Evolutionary conservation across 2,113 vertebrate species (phyloP).

Genomic region (Sialia sialis): DNA sequence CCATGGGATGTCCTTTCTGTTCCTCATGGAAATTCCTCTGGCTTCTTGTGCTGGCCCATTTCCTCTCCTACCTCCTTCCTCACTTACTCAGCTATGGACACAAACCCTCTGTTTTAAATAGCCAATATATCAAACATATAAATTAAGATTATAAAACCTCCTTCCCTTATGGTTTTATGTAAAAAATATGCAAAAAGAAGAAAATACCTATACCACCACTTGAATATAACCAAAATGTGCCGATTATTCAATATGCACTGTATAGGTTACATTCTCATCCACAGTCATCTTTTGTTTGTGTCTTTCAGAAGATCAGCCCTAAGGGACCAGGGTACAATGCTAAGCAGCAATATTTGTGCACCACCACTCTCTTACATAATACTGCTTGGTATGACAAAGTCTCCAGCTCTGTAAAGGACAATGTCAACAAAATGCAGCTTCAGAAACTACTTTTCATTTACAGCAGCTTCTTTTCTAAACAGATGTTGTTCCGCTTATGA

Average conservation of each 20-base stretch:
- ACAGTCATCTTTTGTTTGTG: not conserved
- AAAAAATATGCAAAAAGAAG: not conserved
- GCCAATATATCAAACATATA: not conserved
- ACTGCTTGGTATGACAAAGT: not conserved
- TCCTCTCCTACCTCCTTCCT: not conserved
- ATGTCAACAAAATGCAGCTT: not conserved
- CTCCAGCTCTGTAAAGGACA: not conserved
- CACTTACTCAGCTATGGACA: not conserved
- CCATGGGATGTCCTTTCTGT: not conserved
- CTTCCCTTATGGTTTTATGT: not conserved
- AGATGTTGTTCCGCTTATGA: not conserved
- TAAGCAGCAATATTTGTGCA: not conserved
- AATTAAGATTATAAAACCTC: not conserved
- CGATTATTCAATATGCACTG: not conserved
- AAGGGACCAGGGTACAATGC: not conserved
- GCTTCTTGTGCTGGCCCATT: not conserved
- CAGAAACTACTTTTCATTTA: not conserved
- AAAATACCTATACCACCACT: not conserved
- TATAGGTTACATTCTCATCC: not conserved
- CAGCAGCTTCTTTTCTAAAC: not conserved
- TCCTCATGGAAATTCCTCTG: not conserved
- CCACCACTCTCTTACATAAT: not conserved
- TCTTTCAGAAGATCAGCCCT: not conserved
- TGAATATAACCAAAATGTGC: not conserved
- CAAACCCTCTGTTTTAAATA: not conserved